These are phyloP conservation scores for Eucidaris tribuloides DNA, from an alignment of 35 echinoderm and acorn worm species.

Conservation along the genomic window DNA sequence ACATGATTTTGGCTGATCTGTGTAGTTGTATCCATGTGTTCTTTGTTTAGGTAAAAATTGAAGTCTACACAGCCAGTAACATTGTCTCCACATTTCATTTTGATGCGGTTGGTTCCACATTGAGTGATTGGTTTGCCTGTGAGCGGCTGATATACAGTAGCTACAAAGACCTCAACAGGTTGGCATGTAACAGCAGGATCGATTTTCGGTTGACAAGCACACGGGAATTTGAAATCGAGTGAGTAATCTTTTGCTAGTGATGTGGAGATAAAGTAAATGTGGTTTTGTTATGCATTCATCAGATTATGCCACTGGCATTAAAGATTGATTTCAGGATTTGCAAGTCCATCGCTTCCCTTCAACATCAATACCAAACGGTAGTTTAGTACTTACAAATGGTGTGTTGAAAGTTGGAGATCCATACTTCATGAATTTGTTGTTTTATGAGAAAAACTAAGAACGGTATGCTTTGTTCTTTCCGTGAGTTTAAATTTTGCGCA, in stretches of 20 bases:
- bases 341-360: too few relatives aligned
- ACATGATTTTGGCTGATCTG: not conserved
- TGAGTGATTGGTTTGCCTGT: conserved; percentile 54
- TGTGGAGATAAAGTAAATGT: too few relatives aligned
- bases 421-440: too few relatives aligned
- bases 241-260: conserved; percentile 3
- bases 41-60: conserved; percentile 48
- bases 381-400: too few relatives aligned
- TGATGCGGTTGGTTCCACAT: not conserved
- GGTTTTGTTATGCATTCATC: too few relatives aligned
- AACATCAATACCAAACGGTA: too few relatives aligned
- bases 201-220: not conserved
- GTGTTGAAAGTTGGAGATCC: too few relatives aligned
- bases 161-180: conserved; percentile 23
- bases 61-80: conserved; percentile 28
- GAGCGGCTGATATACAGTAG: conserved; percentile 39
- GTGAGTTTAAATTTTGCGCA: too few relatives aligned
- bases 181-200: not conserved
- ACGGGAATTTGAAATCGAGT: conserved; percentile 57
- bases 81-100: conserved; percentile 26
- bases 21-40: not conserved
- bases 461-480: too few relatives aligned
- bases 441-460: too few relatives aligned
- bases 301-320: too few relatives aligned
- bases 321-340: too few relatives aligned